A percentile compares a stretch with the other conserved stretches of the same genome.
phyloP scores from a whole-genome alignment of 2,113 vertebrate genomes.

The Lonchura striata region DNA sequence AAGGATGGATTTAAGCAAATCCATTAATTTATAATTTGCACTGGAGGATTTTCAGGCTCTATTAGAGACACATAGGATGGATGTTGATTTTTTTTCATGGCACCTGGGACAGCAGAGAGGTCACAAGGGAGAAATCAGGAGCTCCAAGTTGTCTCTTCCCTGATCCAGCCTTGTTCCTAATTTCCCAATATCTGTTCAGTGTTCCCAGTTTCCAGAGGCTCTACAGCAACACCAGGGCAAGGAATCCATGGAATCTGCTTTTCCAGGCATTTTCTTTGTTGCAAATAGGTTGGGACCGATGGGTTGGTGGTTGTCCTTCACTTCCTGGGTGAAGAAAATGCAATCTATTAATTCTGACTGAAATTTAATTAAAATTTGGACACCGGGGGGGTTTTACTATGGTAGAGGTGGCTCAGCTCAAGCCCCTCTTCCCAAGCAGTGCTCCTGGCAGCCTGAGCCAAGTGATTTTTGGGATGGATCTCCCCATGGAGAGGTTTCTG shows the following conservation, averaged over 20 bases:
- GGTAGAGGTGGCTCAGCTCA: background rate
- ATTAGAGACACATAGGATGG: background rate
- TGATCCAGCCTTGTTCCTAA: background rate
- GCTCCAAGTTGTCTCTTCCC: background rate
- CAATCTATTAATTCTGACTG: background rate
- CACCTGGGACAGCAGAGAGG: background rate
- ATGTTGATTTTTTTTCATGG: background rate
- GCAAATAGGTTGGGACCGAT: rapidly evolving
- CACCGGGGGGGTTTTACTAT: rapidly evolving
- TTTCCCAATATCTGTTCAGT: background rate
- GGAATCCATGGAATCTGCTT: background rate
- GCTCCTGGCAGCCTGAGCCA: rapidly evolving
- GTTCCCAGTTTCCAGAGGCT: background rate
- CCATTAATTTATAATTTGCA: background rate
- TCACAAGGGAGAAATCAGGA: background rate
- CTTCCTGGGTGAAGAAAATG: background rate
- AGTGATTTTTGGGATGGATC: background rate
- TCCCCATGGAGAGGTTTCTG: background rate
- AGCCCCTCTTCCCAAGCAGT: background rate
- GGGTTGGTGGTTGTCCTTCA: background rate
- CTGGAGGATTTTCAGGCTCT: background rate
- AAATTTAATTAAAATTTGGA: background rate
- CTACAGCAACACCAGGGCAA: background rate
- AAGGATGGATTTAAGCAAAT: background rate
- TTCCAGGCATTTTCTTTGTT: background rate